Evolutionary conservation across 2,888 invertebrate genomes (phyloP), one percentile per base, ranked within the genome.

Genomic region (Watsonalla cultraria): DNA sequence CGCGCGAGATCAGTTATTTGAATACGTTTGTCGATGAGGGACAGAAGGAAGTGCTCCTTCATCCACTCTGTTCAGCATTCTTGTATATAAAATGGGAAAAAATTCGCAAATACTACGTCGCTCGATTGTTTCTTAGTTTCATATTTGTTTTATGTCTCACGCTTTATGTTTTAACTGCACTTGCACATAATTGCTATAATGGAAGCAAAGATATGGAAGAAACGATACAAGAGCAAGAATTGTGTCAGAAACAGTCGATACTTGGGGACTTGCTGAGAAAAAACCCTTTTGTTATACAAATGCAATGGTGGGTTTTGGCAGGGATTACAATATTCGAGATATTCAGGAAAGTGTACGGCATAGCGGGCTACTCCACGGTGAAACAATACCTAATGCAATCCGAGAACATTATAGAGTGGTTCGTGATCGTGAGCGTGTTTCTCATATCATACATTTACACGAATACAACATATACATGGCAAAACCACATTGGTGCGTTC

Each of bases 81-180:
- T 89, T 97, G 0, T 94, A 96, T 74, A 93, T 97, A 52, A 97
- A 97, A 78, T 97, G 97, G 97, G 95, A 96, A 70, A 96, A 97
- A 80, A 96, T 97, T 62, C 92, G 96, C 35, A 96, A 96, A 84
- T 97, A 96, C 75, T 97, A 97, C 73, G 94, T 96, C 11, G 96
- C 95, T 0, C 91, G 96, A 53, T 88, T 96, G 65, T 92, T 96
- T 60, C 93, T 96, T 67, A 96, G 96, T 78, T 94, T 95, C 59
- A 92, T 95, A 55, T 96, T 96, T 74, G 95, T 96, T 55, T 79
- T 96, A 53, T 94, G 96, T 62, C 90, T 96, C n/a, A 96, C 96
- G 0, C 80, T 95, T 7, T 96, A 96, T 78, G 96, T 96, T 11
- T 86, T 96, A 71, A 96, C 95, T 5, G 96, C 96, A 1, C 80